phyloP scores from a whole-genome alignment of 2,888 invertebrate species.

The Eupithecia dodoneata region DNA sequence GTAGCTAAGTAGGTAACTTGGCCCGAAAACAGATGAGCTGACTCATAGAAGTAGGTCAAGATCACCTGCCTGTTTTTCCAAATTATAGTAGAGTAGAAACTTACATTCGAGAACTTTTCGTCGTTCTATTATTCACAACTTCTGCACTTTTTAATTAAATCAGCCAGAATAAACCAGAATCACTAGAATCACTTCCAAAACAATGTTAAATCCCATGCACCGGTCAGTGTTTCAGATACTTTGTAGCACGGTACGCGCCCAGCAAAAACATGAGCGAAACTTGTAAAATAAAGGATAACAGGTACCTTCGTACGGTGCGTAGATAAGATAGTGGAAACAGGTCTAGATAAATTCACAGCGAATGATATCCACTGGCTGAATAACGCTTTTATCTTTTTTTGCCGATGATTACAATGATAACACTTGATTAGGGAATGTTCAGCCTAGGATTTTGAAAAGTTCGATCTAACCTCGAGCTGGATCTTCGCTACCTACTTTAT shows the following conservation, averaged over 20 bases:
- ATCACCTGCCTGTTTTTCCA: not conserved
- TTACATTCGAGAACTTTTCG: slow-evolving; percentile 51
- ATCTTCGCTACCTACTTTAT: not conserved
- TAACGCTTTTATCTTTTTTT: slow-evolving; percentile 64
- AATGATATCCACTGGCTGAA: slow-evolving; percentile 64
- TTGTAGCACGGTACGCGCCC: slow-evolving; percentile 51
- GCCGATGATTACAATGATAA: slow-evolving; percentile 74
- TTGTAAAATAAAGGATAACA: slow-evolving; percentile 75
- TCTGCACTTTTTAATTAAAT: slow-evolving; percentile 21
- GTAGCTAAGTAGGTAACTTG: not conserved
- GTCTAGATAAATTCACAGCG: slow-evolving; percentile 81
- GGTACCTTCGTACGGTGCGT: slow-evolving; percentile 33
- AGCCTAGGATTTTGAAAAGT: slow-evolving; percentile 17
- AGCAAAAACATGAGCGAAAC: slow-evolving; percentile 56
- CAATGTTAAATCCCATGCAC: not conserved
- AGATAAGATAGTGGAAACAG: slow-evolving; percentile 82
- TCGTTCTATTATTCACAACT: slow-evolving; percentile 23
- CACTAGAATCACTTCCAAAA: slow-evolving; percentile 22
- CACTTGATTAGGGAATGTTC: slow-evolving; percentile 62
- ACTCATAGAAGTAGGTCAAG: slow-evolving; percentile 20
- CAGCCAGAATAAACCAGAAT: slow-evolving; percentile 11
- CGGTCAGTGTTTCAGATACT: not conserved
- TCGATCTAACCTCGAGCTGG: not conserved
- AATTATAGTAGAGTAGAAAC: slow-evolving; percentile 16
- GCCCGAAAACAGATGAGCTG: not conserved